Base-by-base conservation (phyloP, 2,888 invertebrate genomes). In the Apodemia mormo region DNA sequence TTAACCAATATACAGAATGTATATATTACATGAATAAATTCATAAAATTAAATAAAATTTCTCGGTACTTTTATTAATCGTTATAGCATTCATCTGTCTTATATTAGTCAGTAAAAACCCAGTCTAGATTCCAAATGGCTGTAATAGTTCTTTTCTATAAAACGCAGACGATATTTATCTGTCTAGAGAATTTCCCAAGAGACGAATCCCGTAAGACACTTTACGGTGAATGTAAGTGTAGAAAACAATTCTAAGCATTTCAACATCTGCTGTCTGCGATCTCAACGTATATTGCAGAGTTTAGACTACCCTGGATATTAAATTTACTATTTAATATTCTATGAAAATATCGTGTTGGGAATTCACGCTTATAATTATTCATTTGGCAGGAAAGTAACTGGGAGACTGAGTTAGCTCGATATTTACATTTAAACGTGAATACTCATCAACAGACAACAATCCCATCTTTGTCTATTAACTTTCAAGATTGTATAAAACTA, bases 221-320 rank as follows among this genome's bases (percentile, higher is more conserved):
- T 33, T 33, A 10, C 58, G 33, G 12, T 33, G 58, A 61, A 33
- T 30, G 58, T 61, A 61, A 61, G 8, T 33, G 61, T 7, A 64
- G 37, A 14, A 64, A 33, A 64, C 61, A 64, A 64, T 64, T 37
- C 61, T 64, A 14, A 64, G 61, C 14, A 64, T 37, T 33, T 64
- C 14, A 64, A 37, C 61, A 64, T 64, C 61, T 64, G 61, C 33
- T 64, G 14, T 64, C 30, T 58, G 58, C 58, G 33, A 64, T 64
- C 33, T 33, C 37, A 61, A 33, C 12, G 61, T 14, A 33, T n/a
- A 52, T 52, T n/a, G 52, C 12, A 52, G 14, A 52, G n/a, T 52
- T 52, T 52, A n/a, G 3, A n/a, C 52, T n/a, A 52, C 52, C 12
- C 7, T 52, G 52, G n/a, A n/a, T 52, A n/a, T 52, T n/a, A n/a